Base-by-base conservation (phyloP, 2,113 vertebrate species). In the Gymnocephalus cernua region DNA sequence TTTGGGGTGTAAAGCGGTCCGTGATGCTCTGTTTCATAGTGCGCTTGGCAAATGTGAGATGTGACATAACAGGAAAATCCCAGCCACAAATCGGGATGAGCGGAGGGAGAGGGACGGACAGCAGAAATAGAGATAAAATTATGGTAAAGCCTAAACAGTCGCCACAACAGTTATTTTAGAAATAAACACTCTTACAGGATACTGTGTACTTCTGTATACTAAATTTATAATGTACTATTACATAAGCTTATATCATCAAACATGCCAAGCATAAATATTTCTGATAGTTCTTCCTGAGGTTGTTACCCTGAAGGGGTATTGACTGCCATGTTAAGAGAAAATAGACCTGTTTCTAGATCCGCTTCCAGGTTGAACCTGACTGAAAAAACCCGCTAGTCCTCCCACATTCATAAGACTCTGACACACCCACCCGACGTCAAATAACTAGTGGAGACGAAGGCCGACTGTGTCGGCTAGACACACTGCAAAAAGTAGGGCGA, bases 21-120 rank as follows among this genome's bases (percentile, higher is more conserved):
- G 27, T 63, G 71, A 59, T 61, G 45, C n/a, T 58, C 27, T 2
- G 54, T 67, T 76, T 69, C 32, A 83, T 13, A 32, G 70, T 53
- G 78, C 0, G n/a, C 57, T 54, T 50, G 41, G 25, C 62, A 50
- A 82, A n/a, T n/a, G 11, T 21, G 25, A 85, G 61, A 83, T 51
- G 62, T 85, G 84, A 80, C 80, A 80, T 83, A 86, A 91, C 77
- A 48, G 48, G 61, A 61, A 87, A 88, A 85, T 83, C 82, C 82
- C 45, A 76, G 44, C 25, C 54, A 78, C 81, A 83, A 82, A 83
- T 75, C 66, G 35, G 75, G 81, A 84, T 83, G 77, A 83, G 72
- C 72, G 59, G 80, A 88, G 4, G 58, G 44, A 65, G 27, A 74
- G 58, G 72, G 75, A 86, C 72, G 65, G 77, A 69, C 51, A 4